Evolutionary conservation across 1,140 invertebrate genomes (phyloP).

Genomic region (Wasmannia auropunctata): DNA sequence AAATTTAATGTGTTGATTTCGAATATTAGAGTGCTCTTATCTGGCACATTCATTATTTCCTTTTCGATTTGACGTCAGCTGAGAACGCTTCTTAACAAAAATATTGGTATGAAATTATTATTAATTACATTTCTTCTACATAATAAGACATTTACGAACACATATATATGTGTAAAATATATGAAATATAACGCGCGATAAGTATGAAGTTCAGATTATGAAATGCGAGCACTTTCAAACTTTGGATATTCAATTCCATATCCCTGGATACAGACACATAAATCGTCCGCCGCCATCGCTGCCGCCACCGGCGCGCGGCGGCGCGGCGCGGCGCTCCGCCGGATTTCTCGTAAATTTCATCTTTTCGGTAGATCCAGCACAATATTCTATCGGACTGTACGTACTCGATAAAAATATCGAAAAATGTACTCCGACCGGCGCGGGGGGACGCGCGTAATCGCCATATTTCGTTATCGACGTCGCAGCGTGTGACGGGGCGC

Average conservation of each 20-base stretch:
- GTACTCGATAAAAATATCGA: conserved; percentile 51
- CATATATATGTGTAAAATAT: background rate
- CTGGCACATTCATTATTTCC: background rate
- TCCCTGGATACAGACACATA: conserved; percentile 54
- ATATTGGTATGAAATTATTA: background rate
- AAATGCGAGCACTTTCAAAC: conserved; percentile 48
- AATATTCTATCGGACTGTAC: conserved; percentile 52
- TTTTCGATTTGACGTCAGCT: background rate
- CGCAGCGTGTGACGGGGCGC: background rate
- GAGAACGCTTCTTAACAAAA: background rate
- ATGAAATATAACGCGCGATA: background rate
- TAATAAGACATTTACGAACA: background rate
- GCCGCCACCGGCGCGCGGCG: conserved; percentile 1
- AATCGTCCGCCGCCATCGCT: conserved; percentile 35
- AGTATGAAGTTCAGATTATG: conserved; percentile 22
- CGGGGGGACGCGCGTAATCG: conserved; percentile 42
- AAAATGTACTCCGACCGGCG: conserved; percentile 21
- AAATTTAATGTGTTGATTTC: background rate
- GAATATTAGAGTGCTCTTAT: background rate
- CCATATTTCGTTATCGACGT: conserved; percentile 56
- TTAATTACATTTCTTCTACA: background rate
- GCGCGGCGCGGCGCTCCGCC: conserved; percentile 10
- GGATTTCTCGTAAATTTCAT: conserved; percentile 56
- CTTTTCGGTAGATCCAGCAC: conserved; percentile 53
- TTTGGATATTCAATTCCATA: conserved; percentile 60